Evolutionary conservation across 2,888 invertebrate genomes (phyloP).

Genomic region (Candidula unifasciata): DNA sequence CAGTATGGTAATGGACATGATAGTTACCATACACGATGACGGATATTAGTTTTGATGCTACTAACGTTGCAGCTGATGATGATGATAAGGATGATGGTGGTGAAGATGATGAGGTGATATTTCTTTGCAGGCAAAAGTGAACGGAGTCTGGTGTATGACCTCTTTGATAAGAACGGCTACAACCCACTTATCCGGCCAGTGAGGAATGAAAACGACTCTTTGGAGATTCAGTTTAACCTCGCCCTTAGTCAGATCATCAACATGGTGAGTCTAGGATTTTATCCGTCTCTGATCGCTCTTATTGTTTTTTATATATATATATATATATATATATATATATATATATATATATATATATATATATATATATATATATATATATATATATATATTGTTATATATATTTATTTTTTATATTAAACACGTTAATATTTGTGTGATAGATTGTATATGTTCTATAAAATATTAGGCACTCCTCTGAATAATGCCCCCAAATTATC

Average conservation of each 20-base stretch:
- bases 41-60: not conserved
- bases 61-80: not conserved
- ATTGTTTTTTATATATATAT: no score
- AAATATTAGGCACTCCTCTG: no score
- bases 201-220: constrained; percentile 97
- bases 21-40: no score
- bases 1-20: no score
- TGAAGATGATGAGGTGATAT: constrained; percentile 2
- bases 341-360: no score
- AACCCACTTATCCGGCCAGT: constrained; percentile 98
- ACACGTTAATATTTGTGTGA: no score
- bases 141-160: constrained; percentile 94
- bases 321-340: no score
- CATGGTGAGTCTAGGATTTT: constrained; percentile 10
- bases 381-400: no score
- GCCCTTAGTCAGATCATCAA: constrained; percentile 96
- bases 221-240: constrained; percentile 95
- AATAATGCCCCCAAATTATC: no score
- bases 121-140: constrained; percentile 88
- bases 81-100: not conserved
- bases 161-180: constrained; percentile 89
- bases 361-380: no score
- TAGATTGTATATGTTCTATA: no score
- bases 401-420: no score
- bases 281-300: not conserved